Evolutionary conservation across 2,797 vertebrate genomes (phyloP), one percentile per base, ranked within the genome.

Genomic region (Epinephelus awoara): DNA sequence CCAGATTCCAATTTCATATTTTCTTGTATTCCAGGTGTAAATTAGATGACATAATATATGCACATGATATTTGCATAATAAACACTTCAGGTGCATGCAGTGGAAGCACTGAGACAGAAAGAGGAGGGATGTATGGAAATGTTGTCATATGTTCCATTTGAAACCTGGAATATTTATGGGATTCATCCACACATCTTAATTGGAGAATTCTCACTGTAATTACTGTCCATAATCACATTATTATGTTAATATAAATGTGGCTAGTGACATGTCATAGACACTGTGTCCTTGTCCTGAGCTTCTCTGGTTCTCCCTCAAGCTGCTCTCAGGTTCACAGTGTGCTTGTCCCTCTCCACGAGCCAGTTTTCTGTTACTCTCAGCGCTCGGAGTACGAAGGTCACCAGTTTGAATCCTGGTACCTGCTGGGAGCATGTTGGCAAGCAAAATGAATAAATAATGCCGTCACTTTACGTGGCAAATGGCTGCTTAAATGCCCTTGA

Each of bases 371-470:
- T 8, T 0, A 0, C 54, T 47, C 29, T 55, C 29, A 2, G 12
- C 3, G 34, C 42, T 69, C 6, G 5, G 44, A 69, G 42, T 38
- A 38, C 66, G 14, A 1, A 67, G 66, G 61, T 82, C 73, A 71
- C 38, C 67, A 0, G 52, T 69, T 55, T 47, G 63, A 72, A 27
- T 77, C 79, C 6, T 38, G 0, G 6, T 27, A 49, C 66, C 67
- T 65, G 72, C 67, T 79, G 67, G 67, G 76, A 86, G 29, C 84
- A 50, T 47, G 65, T 72, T 71, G 74, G 68, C 73, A 50, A 46
- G 61, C 68, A 34, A 21, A 27, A 51, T 70, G 70, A 85, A 81
- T 75, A 67, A 74, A 29, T 82, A 67, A 79, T 56, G 79, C 14
- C 44, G 47, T 64, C 65, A 21, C 19, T 83, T 79, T 54, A 52